These are phyloP conservation scores for Rhopalosiphum maidis DNA, from an alignment of 1,140 invertebrate genomes.

Conservation along the genomic window DNA sequence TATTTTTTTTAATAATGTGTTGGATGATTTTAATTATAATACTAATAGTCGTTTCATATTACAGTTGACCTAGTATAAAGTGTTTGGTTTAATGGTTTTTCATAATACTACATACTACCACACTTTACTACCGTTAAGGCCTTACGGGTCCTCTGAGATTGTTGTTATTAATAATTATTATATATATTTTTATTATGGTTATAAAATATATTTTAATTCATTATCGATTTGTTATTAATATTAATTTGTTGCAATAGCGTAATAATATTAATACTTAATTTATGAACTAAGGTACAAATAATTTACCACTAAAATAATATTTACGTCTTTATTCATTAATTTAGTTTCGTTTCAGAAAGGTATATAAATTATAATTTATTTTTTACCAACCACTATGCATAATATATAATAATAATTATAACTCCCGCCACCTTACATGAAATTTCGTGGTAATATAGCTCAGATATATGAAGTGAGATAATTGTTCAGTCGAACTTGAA, in stretches of 20 bases:
- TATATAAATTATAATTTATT: neutral
- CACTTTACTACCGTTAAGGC: neutral
- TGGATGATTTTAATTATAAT: slow-evolving; percentile 1
- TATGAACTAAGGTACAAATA: neutral
- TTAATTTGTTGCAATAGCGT: no score
- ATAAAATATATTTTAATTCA: neutral
- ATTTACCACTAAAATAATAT: no score
- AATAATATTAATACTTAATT: neutral
- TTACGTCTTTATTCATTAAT: neutral
- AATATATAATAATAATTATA: neutral
- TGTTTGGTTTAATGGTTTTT: slow-evolving; percentile 16
- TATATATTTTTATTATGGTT: neutral
- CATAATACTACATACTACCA: neutral
- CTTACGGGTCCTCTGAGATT: neutral
- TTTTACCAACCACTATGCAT: neutral
- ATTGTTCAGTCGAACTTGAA: neutral
- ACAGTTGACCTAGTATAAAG: neutral
- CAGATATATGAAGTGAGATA: neutral
- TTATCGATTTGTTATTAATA: no score
- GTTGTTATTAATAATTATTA: neutral
- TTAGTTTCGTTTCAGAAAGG: neutral
- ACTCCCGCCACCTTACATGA: neutral
- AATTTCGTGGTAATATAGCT: neutral
- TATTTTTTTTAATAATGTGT: slow-evolving; percentile 38
- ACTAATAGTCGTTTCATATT: neutral